phyloP scores from a whole-genome alignment of 23 tunicate genomes.

The Halocynthia aurantium region DNA sequence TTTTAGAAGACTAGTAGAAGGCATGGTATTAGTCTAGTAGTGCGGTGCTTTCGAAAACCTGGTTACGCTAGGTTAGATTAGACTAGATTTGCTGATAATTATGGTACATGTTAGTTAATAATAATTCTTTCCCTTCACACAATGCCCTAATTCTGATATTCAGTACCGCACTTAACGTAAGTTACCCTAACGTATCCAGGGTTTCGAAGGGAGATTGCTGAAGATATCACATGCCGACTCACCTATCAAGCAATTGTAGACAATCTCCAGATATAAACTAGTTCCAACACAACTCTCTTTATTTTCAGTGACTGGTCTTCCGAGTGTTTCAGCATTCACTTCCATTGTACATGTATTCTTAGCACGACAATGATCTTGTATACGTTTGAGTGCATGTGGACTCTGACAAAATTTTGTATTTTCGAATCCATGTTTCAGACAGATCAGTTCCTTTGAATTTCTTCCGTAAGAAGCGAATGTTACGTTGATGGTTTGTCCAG shows the following conservation, averaged over 20 bases:
- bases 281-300: constrained; percentile 11
- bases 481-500: constrained; percentile 14
- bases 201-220: background rate
- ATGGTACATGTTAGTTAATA: too few relatives aligned
- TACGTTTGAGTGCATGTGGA: constrained; percentile 8
- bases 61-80: too few relatives aligned
- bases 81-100: too few relatives aligned
- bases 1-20: too few relatives aligned
- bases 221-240: background rate
- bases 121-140: too few relatives aligned
- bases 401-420: constrained; percentile 3
- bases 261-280: constrained; percentile 7
- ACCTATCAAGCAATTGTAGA: constrained; percentile 15
- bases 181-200: too few relatives aligned
- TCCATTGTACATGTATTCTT: constrained; percentile 13
- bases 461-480: constrained; percentile 18
- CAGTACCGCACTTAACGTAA: too few relatives aligned
- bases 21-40: too few relatives aligned
- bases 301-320: constrained; percentile 5
- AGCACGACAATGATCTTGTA: constrained; percentile 6
- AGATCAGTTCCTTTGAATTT: constrained; percentile 4
- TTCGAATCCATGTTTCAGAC: constrained; percentile 14
- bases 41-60: too few relatives aligned
- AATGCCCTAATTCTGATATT: too few relatives aligned
- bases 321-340: constrained; percentile 4